Evolutionary conservation across 2,113 vertebrate species (phyloP), one percentile per base, ranked within the genome.

Genomic region (Eudyptes chrysolophus): DNA sequence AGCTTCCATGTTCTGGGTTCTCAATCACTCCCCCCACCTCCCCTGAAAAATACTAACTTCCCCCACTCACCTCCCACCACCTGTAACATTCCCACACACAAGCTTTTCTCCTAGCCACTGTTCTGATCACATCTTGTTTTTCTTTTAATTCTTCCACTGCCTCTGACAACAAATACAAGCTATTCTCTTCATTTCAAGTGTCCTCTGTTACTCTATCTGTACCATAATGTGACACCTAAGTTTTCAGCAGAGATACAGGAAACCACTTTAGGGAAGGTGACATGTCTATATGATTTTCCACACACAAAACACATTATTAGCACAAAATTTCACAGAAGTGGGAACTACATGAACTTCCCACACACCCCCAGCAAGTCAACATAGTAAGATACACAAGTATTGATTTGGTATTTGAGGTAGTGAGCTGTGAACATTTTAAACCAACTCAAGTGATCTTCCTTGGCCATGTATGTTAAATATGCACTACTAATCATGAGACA

Each of bases 311-410:
- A 51, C 20, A 10, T 12, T 12, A 87, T 16, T 27, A 79, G 20
- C 62, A 77, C 7, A 85, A 88, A 71, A 62, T 34, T 60, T 89
- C 26, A 71, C 6, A n/a, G 20, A 76, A 44, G 8, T 16, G 3
- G n/a, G 11, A 90, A 36, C 70, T 64, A 46, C 29, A 48, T 25
- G 10, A 71, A 58, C 8, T 72, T 74, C 10, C 17, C 7, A 7
- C 16, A 20, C 2, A 20, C 3, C 3, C 16, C 8, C 24, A 21
- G n/a, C 36, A 82, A 80, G 78, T 14, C 36, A 48, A 13, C 16
- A 1, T 1, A 65, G 0, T 34, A 55, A 44, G 10, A 36, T 44
- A 49, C 19, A 11, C 1, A 32, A 40, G 8, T 10, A 87, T 2
- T 21, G 4, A 84, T 24, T 38, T 74, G 1, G 1, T 49, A 61